These are phyloP conservation scores for Pseudomyrmex sp. DNA, from an alignment of 1,140 invertebrate species.

Conservation along the genomic window DNA sequence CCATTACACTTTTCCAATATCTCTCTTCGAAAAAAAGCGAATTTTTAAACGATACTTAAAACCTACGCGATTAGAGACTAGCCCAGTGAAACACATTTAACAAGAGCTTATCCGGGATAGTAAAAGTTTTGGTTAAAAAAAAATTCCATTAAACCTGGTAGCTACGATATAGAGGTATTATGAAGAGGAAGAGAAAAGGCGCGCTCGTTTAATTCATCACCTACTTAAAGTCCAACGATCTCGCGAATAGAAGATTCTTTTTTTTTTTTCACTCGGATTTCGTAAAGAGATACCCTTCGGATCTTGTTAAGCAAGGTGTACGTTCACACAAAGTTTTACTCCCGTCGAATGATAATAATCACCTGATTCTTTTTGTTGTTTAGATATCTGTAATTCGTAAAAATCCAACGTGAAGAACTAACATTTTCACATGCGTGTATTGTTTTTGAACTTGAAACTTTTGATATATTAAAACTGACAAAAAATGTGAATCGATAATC, in stretches of 20 bases:
- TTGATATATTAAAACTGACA: not conserved
- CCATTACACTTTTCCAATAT: not conserved
- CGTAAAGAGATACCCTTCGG: slow-evolving; percentile 52
- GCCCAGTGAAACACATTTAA: slow-evolving; percentile 74
- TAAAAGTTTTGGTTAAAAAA: slow-evolving; percentile 76
- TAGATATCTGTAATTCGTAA: not conserved
- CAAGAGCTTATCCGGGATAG: slow-evolving; percentile 74
- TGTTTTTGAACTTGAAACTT: too few species aligned
- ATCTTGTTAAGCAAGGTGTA: slow-evolving; percentile 40
- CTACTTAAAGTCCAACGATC: slow-evolving; percentile 78
- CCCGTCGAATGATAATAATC: not conserved
- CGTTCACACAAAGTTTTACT: slow-evolving; percentile 13
- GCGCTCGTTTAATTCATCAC: slow-evolving; percentile 81
- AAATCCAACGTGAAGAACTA: not conserved
- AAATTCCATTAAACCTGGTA: slow-evolving; percentile 79
- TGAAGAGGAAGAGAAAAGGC: slow-evolving; percentile 43
- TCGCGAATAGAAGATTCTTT: slow-evolving; percentile 68
- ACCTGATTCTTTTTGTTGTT: not conserved
- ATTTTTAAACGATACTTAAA: slow-evolving; percentile 59
- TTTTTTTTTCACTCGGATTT: slow-evolving; percentile 69
- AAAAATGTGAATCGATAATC: not conserved
- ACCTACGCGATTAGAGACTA: slow-evolving; percentile 71
- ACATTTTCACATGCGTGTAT: not conserved
- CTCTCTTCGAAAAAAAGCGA: slow-evolving; percentile 1
- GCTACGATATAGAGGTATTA: slow-evolving; percentile 72